Percentiles rank a stretch among this genome's conserved stretches.
These are phyloP conservation scores for Neosilurus mollespiculum DNA, from an alignment of 2,797 vertebrate genomes.

Conservation along the genomic window DNA sequence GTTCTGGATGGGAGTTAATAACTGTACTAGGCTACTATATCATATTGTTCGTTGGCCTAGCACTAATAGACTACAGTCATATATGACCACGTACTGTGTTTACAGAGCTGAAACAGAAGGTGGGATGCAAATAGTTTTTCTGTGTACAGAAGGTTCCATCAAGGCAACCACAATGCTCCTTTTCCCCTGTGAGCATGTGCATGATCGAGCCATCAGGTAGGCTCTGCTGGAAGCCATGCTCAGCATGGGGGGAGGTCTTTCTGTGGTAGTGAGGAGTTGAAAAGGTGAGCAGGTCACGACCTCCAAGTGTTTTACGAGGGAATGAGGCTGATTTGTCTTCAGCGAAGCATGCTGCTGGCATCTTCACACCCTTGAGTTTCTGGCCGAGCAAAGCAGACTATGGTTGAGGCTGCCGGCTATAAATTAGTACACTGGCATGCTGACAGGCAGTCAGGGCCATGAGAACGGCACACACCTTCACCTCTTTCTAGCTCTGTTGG, in stretches of 20 bases:
- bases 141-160: constrained; percentile 62
- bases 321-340: constrained; percentile 73
- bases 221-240: constrained; percentile 36
- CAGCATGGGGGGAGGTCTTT: constrained; percentile 40
- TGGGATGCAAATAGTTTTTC: constrained; percentile 75
- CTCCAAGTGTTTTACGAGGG: constrained; percentile 74
- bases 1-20: not conserved
- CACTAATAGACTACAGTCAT: constrained; percentile 47
- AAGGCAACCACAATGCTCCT: constrained; percentile 55
- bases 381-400: constrained; percentile 53
- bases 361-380: constrained; percentile 68
- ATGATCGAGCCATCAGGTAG: constrained; percentile 51
- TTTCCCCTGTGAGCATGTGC: constrained; percentile 47
- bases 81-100: constrained; percentile 63
- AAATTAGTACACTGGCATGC: constrained; percentile 70
- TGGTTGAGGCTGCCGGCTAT: constrained; percentile 59
- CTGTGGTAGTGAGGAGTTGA: constrained; percentile 69
- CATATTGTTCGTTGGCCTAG: constrained; percentile 6
- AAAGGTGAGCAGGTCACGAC: constrained; percentile 77
- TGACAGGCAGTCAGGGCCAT: constrained; percentile 65
- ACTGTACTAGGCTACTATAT: not conserved
- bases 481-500: constrained; percentile 62
- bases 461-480: constrained; percentile 71
- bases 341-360: constrained; percentile 69
- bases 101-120: constrained; percentile 68